Conservation (phyloP, 2,113 vertebrate species). For the Cephalophus harveyi region DNA sequence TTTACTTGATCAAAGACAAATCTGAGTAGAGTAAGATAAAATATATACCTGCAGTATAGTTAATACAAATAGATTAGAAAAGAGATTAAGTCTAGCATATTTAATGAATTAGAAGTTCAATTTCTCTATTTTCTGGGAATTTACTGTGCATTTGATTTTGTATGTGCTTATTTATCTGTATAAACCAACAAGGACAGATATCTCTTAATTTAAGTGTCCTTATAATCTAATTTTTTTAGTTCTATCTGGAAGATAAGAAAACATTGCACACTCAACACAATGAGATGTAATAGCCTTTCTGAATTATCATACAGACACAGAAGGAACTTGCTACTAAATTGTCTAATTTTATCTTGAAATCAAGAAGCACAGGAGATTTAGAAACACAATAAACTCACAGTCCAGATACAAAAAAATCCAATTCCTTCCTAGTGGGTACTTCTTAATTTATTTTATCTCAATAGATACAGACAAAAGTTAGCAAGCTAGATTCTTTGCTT, state of each 20-base stretch:
- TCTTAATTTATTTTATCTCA: background rate
- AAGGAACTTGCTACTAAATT: background rate
- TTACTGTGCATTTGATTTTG: background rate
- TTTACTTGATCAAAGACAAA: no score
- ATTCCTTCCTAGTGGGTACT: background rate
- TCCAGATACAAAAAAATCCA: background rate
- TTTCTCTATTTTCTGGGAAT: background rate
- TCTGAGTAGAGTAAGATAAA: no score
- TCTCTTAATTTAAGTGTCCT: background rate
- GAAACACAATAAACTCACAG: background rate
- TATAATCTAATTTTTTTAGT: background rate
- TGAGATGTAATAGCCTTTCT: background rate
- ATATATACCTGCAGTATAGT: no score
- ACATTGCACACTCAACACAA: background rate
- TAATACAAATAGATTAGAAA: no score
- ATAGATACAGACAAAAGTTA: background rate
- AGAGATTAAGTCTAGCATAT: background rate
- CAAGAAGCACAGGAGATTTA: background rate
- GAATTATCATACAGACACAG: background rate
- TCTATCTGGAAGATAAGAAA: background rate
- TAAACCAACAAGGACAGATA: background rate
- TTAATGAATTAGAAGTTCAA: background rate
- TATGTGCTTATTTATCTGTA: background rate
- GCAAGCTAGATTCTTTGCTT: background rate
- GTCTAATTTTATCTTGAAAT: background rate